Percentiles rank a stretch among this genome's conserved stretches.
Conservation (phyloP, 2,888 invertebrate species). For the Hymenopus coronatus region DNA sequence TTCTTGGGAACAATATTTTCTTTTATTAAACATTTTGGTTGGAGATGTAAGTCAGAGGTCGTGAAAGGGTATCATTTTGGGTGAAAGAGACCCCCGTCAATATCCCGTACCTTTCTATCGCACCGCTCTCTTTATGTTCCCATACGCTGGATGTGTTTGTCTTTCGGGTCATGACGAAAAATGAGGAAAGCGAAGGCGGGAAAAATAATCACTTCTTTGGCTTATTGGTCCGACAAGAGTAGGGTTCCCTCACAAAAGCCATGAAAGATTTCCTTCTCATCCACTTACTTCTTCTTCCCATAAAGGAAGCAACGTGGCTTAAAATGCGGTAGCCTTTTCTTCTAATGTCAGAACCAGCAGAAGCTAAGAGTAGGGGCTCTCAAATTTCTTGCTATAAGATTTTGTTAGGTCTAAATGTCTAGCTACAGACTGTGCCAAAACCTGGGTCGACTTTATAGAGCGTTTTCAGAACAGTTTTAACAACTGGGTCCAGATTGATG, state of each 20-base stretch:
- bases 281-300: background rate
- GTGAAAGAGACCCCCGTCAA: no score
- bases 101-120: background rate
- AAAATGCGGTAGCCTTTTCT: background rate
- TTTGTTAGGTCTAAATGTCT: no score
- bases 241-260: constrained; percentile 13
- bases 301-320: background rate
- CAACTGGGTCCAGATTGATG: no score
- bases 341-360: background rate
- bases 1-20: no score
- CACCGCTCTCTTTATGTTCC: background rate
- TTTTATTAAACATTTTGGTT: no score
- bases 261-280: constrained; percentile 21
- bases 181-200: background rate
- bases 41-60: no score
- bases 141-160: background rate
- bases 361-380: background rate
- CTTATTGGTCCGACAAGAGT: constrained; percentile 18
- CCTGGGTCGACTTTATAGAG: no score
- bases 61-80: no score
- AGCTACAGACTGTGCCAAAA: background rate
- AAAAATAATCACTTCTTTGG: constrained; percentile 22
- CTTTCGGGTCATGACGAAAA: background rate
- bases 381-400: background rate
- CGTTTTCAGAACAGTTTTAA: no score